These are phyloP conservation scores for Anticlea derivata DNA, from an alignment of 2,888 invertebrate species.

Conservation along the genomic window DNA sequence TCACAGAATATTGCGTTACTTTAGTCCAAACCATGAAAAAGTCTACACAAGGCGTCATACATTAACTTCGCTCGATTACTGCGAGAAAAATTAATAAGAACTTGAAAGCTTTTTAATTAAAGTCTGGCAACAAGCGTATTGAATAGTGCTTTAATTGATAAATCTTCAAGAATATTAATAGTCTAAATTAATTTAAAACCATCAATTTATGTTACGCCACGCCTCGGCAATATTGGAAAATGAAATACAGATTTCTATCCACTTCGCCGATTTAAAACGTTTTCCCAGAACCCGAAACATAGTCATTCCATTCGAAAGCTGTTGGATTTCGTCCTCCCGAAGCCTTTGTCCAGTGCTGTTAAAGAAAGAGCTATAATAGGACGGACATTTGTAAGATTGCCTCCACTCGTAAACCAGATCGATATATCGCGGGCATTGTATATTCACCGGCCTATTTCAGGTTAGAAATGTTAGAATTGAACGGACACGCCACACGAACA, in stretches of 20 bases:
- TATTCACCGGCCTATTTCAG: conserved; percentile 70
- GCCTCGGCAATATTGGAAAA: conserved; percentile 27
- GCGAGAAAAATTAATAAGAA: conserved; percentile 43
- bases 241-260: conserved; percentile 31
- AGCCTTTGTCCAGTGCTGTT: conserved; percentile 54
- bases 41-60: conserved; percentile 10
- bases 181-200: conserved; percentile 36
- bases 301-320: conserved; percentile 40
- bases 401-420: conserved; percentile 54
- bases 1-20: conserved; percentile 3
- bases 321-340: conserved; percentile 40
- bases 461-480: conserved; percentile 53
- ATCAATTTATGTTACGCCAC: conserved; percentile 34
- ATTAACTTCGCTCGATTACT: conserved; percentile 37
- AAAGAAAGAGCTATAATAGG: conserved; percentile 57
- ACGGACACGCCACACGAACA: conserved; percentile 64
- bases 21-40: not conserved
- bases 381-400: conserved; percentile 62
- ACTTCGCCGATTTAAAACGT: conserved; percentile 32
- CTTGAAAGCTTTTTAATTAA: conserved; percentile 52
- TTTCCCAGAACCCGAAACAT: conserved; percentile 32
- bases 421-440: conserved; percentile 67
- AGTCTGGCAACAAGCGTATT: conserved; percentile 36
- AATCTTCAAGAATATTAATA: conserved; percentile 37
- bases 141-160: conserved; percentile 43